Conservation (phyloP, 2,888 invertebrate genomes). For the Tipula unca region DNA sequence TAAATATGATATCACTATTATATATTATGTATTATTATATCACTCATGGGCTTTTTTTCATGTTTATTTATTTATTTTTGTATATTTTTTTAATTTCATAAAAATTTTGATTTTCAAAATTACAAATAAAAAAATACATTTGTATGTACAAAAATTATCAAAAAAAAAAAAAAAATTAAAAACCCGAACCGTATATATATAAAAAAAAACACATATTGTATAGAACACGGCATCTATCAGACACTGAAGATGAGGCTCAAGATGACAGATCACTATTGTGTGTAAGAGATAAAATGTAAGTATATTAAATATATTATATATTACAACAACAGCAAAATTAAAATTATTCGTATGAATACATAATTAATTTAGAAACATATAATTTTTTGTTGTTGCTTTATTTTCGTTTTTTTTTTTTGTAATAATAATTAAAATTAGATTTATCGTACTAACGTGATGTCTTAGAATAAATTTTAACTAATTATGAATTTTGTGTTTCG, state of each 20-base stretch:
- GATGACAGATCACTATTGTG: conserved; percentile 38
- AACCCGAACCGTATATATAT: neutral
- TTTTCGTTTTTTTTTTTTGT: neutral
- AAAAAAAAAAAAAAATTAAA: neutral
- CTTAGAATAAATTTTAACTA: neutral
- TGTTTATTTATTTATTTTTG: neutral
- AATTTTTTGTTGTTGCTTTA: neutral
- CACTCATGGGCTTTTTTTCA: neutral
- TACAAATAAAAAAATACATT: neutral
- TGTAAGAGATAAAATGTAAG: conserved; percentile 41
- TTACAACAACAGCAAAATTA: neutral
- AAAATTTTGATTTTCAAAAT: conserved; percentile 16
- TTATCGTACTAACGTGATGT: neutral
- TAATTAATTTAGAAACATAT: neutral
- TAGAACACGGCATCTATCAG: conserved; percentile 39
- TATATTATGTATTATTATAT: neutral
- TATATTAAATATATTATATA: conserved; percentile 21
- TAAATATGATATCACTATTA: neutral
- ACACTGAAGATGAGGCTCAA: conserved; percentile 44
- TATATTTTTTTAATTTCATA: neutral
- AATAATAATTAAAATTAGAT: neutral
- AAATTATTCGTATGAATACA: neutral
- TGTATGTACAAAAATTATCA: conserved; percentile 19
- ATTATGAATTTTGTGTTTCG: neutral
- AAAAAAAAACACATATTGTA: conserved; percentile 15